A percentile compares a stretch with the other conserved stretches of the same genome.
Evolutionary conservation across 2,113 vertebrate genomes (phyloP).

Genomic region (Tupaia chinensis): DNA sequence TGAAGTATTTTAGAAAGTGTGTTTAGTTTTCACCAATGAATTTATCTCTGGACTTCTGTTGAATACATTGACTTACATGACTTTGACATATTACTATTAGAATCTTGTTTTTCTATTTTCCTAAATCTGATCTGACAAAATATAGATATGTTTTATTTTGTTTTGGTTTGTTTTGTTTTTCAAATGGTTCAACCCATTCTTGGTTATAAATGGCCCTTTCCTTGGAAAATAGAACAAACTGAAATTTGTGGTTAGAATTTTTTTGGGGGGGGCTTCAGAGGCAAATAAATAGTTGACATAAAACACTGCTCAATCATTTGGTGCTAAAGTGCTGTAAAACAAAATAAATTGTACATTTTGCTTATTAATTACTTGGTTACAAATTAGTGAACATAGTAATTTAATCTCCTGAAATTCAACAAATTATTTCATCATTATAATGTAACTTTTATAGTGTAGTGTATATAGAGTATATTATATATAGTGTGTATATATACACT

Average conservation of each 20-base stretch:
- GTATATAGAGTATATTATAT: too few species aligned
- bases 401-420: neutral
- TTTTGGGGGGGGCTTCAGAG: neutral
- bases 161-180: neutral
- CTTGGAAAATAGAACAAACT: neutral
- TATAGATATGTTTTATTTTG: neutral
- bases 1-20: neutral
- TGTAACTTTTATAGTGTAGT: neutral
- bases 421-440: neutral
- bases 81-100: neutral
- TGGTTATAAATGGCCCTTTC: neutral
- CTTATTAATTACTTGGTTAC: neutral
- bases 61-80: neutral
- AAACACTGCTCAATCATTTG: neutral
- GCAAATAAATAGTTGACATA: neutral
- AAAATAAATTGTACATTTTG: neutral
- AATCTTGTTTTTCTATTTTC: neutral
- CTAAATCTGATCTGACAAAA: neutral
- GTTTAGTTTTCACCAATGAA: neutral
- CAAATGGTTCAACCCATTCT: neutral
- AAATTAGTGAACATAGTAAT: neutral
- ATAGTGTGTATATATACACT: too few species aligned
- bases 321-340: slow-evolving; percentile 4
- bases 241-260: neutral
- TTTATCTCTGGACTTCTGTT: neutral